Conservation (phyloP, 1,140 invertebrate genomes). For the Holcopasites calliopsidis region DNA sequence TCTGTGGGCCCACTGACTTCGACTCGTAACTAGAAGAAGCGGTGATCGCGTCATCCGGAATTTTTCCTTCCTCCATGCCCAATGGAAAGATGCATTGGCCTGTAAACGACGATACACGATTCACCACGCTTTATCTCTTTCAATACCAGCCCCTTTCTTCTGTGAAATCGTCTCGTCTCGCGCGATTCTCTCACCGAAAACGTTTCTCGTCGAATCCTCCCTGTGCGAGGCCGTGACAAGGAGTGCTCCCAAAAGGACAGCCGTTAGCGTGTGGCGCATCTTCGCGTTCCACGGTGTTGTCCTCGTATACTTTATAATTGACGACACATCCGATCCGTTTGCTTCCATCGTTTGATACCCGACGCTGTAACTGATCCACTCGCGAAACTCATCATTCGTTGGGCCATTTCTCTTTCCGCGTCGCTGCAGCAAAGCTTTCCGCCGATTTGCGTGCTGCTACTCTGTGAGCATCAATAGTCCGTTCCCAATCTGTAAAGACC, state of each 20-base stretch:
- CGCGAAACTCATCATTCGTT: background rate
- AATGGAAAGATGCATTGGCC: conserved; percentile 90
- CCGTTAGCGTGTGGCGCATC: conserved; percentile 75
- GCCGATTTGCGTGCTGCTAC: too few relatives aligned
- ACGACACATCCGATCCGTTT: conserved; percentile 71
- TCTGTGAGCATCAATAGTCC: too few relatives aligned
- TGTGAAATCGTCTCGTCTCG: background rate
- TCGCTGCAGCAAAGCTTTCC: too few relatives aligned
- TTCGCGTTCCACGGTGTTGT: too few relatives aligned
- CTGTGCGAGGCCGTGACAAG: conserved; percentile 67
- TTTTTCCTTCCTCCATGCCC: conserved; percentile 94
- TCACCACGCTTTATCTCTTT: too few relatives aligned
- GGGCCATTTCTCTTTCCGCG: too few relatives aligned
- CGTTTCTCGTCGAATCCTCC: conserved; percentile 71
- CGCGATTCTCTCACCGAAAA: conserved; percentile 63
- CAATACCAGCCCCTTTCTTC: too few relatives aligned
- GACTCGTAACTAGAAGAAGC: conserved; percentile 94
- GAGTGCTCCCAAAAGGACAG: conserved; percentile 72
- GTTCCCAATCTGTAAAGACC: too few relatives aligned
- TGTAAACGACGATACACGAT: too few relatives aligned
- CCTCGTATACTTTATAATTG: conserved; percentile 67
- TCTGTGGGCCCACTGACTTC: conserved; percentile 94
- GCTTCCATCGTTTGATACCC: conserved; percentile 66
- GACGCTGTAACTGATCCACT: conserved; percentile 37
- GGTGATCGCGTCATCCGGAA: conserved; percentile 90